phyloP scores from a whole-genome alignment of 2,888 invertebrate genomes.

The Harpalus rufipes region DNA sequence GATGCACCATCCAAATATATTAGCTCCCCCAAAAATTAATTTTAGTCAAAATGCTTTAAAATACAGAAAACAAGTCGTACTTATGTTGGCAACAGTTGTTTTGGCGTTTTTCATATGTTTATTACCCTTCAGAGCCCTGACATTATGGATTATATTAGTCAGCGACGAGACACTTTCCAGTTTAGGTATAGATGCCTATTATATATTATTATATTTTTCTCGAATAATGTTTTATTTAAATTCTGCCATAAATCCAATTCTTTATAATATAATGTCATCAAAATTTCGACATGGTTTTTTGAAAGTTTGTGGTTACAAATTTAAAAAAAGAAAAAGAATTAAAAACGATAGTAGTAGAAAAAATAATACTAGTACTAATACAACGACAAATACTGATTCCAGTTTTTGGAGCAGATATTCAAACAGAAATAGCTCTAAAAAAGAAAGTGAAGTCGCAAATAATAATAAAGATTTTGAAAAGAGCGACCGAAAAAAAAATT shows the following conservation, averaged over 20 bases:
- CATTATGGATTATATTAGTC: slow-evolving; percentile 91
- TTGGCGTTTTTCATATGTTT: slow-evolving; percentile 94
- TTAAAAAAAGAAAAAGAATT: slow-evolving; percentile 72
- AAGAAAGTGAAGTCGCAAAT: slow-evolving; percentile 66
- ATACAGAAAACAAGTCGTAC: slow-evolving; percentile 89
- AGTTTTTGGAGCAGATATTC: slow-evolving; percentile 82
- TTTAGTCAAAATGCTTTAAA: slow-evolving; percentile 82
- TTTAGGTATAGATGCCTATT: slow-evolving; percentile 89
- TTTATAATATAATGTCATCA: slow-evolving; percentile 95
- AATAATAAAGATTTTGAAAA: slow-evolving; percentile 70
- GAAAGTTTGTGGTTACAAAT: slow-evolving; percentile 80
- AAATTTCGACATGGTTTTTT: slow-evolving; percentile 92
- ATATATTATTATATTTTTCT: slow-evolving; percentile 90
- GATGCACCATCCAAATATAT: slow-evolving; percentile 87
- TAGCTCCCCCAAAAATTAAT: slow-evolving; percentile 80
- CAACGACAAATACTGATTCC: slow-evolving; percentile 79
- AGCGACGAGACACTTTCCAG: slow-evolving; percentile 82
- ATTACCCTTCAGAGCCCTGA: slow-evolving; percentile 92
- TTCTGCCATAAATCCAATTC: slow-evolving; percentile 93
- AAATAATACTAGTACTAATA: slow-evolving; percentile 79
- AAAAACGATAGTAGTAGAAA: slow-evolving; percentile 72
- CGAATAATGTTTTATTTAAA: slow-evolving; percentile 93
- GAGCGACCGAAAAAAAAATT: slow-evolving; percentile 71
- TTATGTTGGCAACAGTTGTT: slow-evolving; percentile 94
- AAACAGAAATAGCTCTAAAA: slow-evolving; percentile 75